Evolutionary conservation across 2,888 invertebrate species (phyloP).

Genomic region (Catocala sponsa): DNA sequence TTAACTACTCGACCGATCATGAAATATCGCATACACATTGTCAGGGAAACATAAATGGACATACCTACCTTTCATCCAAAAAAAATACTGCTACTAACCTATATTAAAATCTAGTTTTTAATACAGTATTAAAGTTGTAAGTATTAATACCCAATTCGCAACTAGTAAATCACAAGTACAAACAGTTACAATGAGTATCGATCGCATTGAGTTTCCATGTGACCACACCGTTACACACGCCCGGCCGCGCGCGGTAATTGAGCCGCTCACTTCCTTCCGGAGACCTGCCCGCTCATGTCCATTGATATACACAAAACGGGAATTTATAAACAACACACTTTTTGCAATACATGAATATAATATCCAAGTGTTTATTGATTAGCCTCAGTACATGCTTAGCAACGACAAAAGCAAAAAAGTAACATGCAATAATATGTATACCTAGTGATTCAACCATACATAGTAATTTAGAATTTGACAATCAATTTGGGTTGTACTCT

Average conservation of each 20-base stretch:
- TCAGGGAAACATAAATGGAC: no score
- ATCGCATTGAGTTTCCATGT: slow-evolving; percentile 67
- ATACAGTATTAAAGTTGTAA: slow-evolving; percentile 1
- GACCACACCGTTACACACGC: slow-evolving; percentile 68
- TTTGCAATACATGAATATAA: slow-evolving; percentile 16
- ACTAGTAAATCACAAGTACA: slow-evolving; percentile 49
- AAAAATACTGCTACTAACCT: no score
- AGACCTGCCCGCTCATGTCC: slow-evolving; percentile 59
- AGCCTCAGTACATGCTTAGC: no score
- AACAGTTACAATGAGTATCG: slow-evolving; percentile 60
- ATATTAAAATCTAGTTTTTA: no score
- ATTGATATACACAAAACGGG: slow-evolving; percentile 59
- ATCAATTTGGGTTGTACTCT: no score
- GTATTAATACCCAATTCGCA: slow-evolving; percentile 35
- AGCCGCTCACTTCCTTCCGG: slow-evolving; percentile 82
- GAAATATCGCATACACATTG: no score
- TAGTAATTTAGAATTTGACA: no score
- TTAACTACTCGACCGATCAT: no score
- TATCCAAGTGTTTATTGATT: neutral
- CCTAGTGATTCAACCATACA: no score
- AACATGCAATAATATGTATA: no score
- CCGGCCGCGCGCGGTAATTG: slow-evolving; percentile 73
- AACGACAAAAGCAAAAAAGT: no score
- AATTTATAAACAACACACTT: slow-evolving; percentile 50
- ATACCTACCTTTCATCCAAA: no score